Evolutionary conservation across 1,140 invertebrate genomes (phyloP).

Genomic region (Megathymus violae): DNA sequence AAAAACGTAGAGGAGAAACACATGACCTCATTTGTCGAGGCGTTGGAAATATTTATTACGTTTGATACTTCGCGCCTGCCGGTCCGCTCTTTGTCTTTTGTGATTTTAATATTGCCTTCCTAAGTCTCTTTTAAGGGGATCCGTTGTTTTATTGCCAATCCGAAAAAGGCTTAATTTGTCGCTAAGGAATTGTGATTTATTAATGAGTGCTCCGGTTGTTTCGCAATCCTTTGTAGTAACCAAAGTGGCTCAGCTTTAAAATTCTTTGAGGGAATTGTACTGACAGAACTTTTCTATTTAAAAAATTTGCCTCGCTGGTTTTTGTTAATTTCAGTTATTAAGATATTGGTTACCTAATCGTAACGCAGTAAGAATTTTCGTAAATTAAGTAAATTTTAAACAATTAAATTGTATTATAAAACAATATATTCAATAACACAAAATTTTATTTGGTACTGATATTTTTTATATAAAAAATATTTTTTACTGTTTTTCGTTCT

Average conservation of each 20-base stretch:
- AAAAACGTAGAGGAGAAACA: constrained; percentile 81
- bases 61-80: constrained; percentile 76
- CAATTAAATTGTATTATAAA: too few relatives aligned
- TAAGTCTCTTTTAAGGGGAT: constrained; percentile 53
- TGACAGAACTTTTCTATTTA: constrained; percentile 15
- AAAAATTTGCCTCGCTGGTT: background rate
- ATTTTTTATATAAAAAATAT: too few relatives aligned
- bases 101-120: constrained; percentile 66
- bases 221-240: constrained; percentile 30
- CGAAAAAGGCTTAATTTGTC: constrained; percentile 36
- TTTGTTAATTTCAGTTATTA: background rate
- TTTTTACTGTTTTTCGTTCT: too few relatives aligned
- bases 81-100: constrained; percentile 67
- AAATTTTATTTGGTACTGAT: too few relatives aligned
- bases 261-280: constrained; percentile 24
- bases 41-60: constrained; percentile 79
- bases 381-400: too few relatives aligned
- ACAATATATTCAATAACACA: too few relatives aligned
- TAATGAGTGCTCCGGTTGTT: constrained; percentile 32
- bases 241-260: constrained; percentile 28
- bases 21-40: constrained; percentile 81
- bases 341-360: too few relatives aligned
- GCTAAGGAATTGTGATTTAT: constrained; percentile 34
- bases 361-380: too few relatives aligned
- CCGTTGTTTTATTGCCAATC: constrained; percentile 40